Evolutionary conservation across 2,888 invertebrate species (phyloP).

Genomic region (Meteorus colon): DNA sequence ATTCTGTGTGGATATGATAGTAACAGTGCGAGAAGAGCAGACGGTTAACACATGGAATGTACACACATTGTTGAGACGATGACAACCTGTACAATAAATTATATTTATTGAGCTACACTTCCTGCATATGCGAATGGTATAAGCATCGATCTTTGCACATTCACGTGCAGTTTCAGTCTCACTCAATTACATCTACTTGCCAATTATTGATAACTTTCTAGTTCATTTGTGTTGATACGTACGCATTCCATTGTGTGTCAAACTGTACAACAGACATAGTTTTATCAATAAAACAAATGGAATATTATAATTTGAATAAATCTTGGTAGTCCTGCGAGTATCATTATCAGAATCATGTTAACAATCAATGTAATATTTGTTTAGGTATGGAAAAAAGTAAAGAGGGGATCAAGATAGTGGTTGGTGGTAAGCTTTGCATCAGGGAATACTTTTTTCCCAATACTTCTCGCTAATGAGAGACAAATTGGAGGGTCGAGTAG

Average conservation of each 20-base stretch:
- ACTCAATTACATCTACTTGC: not conserved
- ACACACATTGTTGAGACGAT: not conserved
- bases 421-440: not conserved
- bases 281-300: too few species aligned
- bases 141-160: not conserved
- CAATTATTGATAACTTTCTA: not conserved
- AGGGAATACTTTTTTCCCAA: slow-evolving; percentile 34
- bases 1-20: not conserved
- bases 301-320: too few species aligned
- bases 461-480: slow-evolving; percentile 48
- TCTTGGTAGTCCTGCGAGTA: too few species aligned
- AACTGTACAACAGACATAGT: too few species aligned
- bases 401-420: too few species aligned
- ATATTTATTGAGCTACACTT: slow-evolving; percentile 35
- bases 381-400: too few species aligned
- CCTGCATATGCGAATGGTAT: not conserved
- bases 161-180: not conserved
- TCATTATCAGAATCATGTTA: too few species aligned
- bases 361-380: too few species aligned
- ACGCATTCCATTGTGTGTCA: not conserved
- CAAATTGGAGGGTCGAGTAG: slow-evolving; percentile 48
- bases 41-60: not conserved
- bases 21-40: not conserved
- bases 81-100: slow-evolving; percentile 22
- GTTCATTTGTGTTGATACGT: not conserved